Evolutionary conservation across 1,140 invertebrate species (phyloP), one percentile per base, ranked within the genome.

Genomic region (Panagrolaimus sp.): DNA sequence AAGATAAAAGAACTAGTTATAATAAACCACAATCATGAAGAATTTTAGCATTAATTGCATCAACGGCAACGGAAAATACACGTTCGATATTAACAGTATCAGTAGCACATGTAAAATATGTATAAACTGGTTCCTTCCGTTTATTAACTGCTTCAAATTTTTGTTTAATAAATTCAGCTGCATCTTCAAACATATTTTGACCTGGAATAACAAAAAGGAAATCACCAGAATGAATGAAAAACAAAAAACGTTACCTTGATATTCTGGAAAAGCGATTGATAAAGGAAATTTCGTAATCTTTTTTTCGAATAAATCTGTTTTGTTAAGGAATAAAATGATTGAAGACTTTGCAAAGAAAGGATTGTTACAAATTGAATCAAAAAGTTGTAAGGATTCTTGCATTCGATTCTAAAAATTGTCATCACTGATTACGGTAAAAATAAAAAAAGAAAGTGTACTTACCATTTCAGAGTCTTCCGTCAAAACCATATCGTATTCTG

Each of bases 61-160:
- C 32, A 4, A 38, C 32, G 2, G 32, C 32, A 38, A 38, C 32
- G 7, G 32, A 2, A 38, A 38, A 38, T 38, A 38, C 32, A 38
- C 32, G 32, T 38, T 38, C 32, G 7, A 38, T 38, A 38, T 38
- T 38, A 4, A 4, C 32, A 7, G 32, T 38, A 38, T 38, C 32
- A 38, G 32, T 38, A 4, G 32, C 95, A 88, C 94, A 97, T 74
- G 95, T 98, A 87, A 97, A 98, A 87, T 98, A 94, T 73, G 95
- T 94, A 87, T 97, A 98, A 88, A 94, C 98, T 87, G 96, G 96
- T 86, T 97, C 94, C 85, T 95, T 94, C 71, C 93, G 92, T 85
- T 96, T 93, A 14, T 28, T 28, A n/a, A 58, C 52, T 12, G 52
- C 17, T 17, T 26, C 21, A 58, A 58, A 58, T 28, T 58, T 58